Evolutionary conservation across 2,888 invertebrate species (phyloP).

Genomic region (Hipparchia semele): DNA sequence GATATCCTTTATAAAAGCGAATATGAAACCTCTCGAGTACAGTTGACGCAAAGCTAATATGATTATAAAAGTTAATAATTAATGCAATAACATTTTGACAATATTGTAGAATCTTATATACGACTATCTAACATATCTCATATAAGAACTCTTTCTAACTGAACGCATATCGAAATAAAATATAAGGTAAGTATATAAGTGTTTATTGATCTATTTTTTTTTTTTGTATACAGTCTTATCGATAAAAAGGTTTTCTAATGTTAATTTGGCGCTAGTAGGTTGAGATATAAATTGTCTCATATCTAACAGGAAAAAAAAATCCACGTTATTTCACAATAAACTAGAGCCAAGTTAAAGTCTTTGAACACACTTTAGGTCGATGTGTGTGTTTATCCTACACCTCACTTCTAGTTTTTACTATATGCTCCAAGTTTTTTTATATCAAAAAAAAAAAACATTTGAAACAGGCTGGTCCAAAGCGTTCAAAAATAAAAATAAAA

Average conservation of each 20-base stretch:
- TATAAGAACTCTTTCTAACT: conserved; percentile 20
- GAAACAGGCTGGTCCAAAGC: neutral
- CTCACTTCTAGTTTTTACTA: neutral
- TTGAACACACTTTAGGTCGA: neutral
- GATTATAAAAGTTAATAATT: neutral
- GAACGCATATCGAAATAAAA: conserved; percentile 17
- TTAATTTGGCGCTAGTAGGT: neutral
- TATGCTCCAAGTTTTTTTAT: neutral
- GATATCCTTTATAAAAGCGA: neutral
- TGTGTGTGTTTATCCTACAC: neutral
- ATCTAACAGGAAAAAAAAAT: no score
- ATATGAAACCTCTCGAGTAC: conserved; percentile 4
- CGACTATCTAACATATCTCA: conserved; percentile 29
- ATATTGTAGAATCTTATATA: conserved; percentile 20
- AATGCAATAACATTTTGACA: conserved; percentile 24
- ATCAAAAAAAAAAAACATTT: neutral
- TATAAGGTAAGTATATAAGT: neutral
- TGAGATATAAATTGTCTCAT: neutral
- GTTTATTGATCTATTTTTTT: neutral
- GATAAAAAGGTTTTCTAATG: neutral
- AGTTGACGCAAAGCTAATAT: conserved; percentile 1
- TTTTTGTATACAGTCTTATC: conserved; percentile 18
- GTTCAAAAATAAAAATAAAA: neutral
- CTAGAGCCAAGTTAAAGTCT: neutral
- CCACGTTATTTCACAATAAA: neutral